phyloP scores from a whole-genome alignment of 2,888 invertebrate species.

The Melanotus villosus region DNA sequence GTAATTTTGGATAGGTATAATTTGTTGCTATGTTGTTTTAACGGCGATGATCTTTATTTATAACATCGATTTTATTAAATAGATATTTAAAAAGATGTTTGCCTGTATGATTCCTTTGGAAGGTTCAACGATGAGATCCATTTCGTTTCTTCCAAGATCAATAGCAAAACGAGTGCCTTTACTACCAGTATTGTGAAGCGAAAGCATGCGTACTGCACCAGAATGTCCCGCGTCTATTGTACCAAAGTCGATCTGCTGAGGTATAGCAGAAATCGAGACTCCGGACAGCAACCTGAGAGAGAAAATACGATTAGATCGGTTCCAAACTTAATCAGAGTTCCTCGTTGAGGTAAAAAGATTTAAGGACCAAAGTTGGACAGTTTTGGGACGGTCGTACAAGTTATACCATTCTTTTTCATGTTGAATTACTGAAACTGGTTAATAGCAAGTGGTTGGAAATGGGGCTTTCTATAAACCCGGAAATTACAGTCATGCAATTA shows the following conservation, averaged over 20 bases:
- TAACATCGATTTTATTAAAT: no score
- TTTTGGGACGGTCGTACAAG: not conserved
- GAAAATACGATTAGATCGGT: conserved; percentile 18
- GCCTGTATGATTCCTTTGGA: conserved; percentile 63
- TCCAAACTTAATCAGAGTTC: conserved; percentile 25
- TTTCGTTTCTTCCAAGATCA: conserved; percentile 66
- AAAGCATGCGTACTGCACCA: conserved; percentile 63
- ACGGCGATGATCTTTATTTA: no score
- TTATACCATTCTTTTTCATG: not conserved
- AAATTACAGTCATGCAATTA: no score
- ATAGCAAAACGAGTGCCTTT: conserved; percentile 65
- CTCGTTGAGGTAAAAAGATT: conserved; percentile 19
- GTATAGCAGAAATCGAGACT: conserved; percentile 59
- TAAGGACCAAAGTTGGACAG: not conserved
- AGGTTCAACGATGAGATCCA: conserved; percentile 66
- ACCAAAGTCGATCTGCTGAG: conserved; percentile 66
- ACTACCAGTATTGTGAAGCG: conserved; percentile 64
- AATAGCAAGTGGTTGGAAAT: no score
- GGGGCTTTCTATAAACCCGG: no score
- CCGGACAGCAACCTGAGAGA: conserved; percentile 54
- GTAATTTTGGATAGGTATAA: no score
- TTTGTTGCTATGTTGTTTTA: no score
- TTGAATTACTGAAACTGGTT: not conserved
- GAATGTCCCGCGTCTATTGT: conserved; percentile 66
- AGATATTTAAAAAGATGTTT: conserved; percentile 16